Percentiles rank a stretch among this genome's conserved stretches.
Conservation (phyloP, 2,113 vertebrate genomes). For the Leptosomus discolor region DNA sequence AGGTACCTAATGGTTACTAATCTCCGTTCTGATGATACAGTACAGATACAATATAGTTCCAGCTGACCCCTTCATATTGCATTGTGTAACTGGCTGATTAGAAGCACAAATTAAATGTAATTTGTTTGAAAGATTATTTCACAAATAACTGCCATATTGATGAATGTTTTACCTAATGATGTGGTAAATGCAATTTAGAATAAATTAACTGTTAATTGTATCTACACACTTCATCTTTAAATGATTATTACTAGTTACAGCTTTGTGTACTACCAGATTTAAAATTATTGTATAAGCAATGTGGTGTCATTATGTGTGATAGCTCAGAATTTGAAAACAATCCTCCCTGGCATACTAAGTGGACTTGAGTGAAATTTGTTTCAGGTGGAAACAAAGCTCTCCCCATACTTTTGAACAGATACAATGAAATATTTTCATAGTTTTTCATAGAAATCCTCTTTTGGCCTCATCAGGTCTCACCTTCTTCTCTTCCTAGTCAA, state of each 20-base stretch:
- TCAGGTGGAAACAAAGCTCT: background rate
- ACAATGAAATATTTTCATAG: background rate
- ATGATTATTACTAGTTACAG: background rate
- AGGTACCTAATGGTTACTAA: constrained; percentile 45
- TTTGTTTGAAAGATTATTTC: constrained; percentile 10
- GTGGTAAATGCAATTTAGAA: constrained; percentile 3
- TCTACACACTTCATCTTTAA: background rate
- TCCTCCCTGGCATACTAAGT: background rate
- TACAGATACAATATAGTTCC: background rate
- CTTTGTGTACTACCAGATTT: background rate
- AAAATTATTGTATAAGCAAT: background rate
- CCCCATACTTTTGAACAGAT: background rate
- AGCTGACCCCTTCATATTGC: background rate
- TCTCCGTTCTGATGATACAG: constrained; percentile 2
- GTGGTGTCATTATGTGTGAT: background rate
- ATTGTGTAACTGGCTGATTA: constrained; percentile 27
- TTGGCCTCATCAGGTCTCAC: background rate
- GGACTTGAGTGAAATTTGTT: background rate
- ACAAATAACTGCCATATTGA: background rate
- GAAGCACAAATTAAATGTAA: constrained; percentile 16
- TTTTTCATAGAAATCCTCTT: background rate
- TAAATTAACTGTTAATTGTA: constrained; percentile 19
- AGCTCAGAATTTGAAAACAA: background rate
- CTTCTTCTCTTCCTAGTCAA: background rate
- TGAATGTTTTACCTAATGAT: constrained; percentile 1